Base-by-base conservation (phyloP, 2,888 invertebrate genomes). In the Rhamnusium bicolor region DNA sequence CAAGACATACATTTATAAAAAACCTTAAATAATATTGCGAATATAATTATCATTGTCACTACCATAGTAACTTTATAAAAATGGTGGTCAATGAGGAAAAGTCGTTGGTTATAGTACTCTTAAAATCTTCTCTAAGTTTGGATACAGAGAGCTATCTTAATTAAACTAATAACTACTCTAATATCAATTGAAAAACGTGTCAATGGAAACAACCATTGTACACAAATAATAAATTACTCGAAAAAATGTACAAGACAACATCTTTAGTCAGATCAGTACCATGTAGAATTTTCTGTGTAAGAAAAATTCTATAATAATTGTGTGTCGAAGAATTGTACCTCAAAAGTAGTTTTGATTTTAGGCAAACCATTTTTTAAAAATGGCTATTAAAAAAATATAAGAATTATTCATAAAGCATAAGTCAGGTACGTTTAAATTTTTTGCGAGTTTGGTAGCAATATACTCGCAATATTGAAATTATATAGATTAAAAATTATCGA, bases 131-230 rank as follows among this genome's bases (percentile, higher is more conserved):
- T 83, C 75, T 82, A 81, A 77, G 80, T 81, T 81, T 82, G 81
- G 79, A 85, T 85, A 86, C 85, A 88, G 87, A 88, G 87, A 87
- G 87, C 87, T 85, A 86, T 85, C 82, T 86, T 82, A 85, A 76
- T 77, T 73, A 71, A 81, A 80, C 84, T 86, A 86, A 81, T 82
- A 83, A 82, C 84, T 84, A 84, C 82, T 82, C 76, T 76, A 76
- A 77, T 75, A 78, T 78, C 78, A 73, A 69, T 71, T 76, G 71
- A 58, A 72, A 73, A 70, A 76, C 65, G 29, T 73, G 71, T 72
- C 18, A 19, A 69, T 32, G 49, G 60, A 66, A 66, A 29, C 66
- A 65, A 66, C 66, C 68, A 61, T 69, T 67, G 47, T 60, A 74
- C 69, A 71, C 40, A 69, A 73, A 78, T 71, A 80, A 79, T 77